phyloP scores from a whole-genome alignment of 2,113 vertebrate genomes.

The Seriola dumerili region DNA sequence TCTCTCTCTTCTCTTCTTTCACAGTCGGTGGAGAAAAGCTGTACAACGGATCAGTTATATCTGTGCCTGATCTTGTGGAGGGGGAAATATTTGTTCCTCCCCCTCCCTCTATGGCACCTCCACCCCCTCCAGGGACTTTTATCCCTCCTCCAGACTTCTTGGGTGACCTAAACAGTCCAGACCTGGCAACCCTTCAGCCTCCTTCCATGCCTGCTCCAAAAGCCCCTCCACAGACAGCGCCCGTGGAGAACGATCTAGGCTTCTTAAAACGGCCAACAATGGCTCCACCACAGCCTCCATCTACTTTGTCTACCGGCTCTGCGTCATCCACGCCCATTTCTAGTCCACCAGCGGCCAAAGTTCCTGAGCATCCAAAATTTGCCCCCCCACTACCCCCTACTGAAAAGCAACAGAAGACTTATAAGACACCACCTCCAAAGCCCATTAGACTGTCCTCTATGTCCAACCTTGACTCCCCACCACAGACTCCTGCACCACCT shows the following conservation, averaged over 20 bases:
- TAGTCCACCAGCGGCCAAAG: conserved; percentile 12
- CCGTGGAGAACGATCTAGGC: conserved; percentile 60
- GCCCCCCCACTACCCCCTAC: conserved; percentile 78
- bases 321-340: conserved; percentile 78
- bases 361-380: conserved; percentile 66
- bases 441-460: conserved; percentile 82
- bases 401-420: conserved; percentile 76
- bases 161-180: conserved; percentile 53
- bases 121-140: conserved; percentile 81
- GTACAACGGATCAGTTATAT: conserved; percentile 82
- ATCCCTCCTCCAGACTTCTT: conserved; percentile 72
- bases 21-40: conserved; percentile 82
- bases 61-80: conserved; percentile 75
- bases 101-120: conserved; percentile 86
- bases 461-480: conserved; percentile 62
- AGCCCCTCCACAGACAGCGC: conserved; percentile 45
- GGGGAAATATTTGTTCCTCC: conserved; percentile 87
- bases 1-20: conserved; percentile 28
- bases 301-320: conserved; percentile 65
- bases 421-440: conserved; percentile 81
- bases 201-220: conserved; percentile 76
- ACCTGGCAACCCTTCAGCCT: conserved; percentile 69
- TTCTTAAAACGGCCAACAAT: conserved; percentile 79
- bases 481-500: conserved; percentile 62
- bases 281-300: conserved; percentile 78